Evolutionary conservation across 2,888 invertebrate genomes (phyloP).

Genomic region (Latrodectus hesperus): DNA sequence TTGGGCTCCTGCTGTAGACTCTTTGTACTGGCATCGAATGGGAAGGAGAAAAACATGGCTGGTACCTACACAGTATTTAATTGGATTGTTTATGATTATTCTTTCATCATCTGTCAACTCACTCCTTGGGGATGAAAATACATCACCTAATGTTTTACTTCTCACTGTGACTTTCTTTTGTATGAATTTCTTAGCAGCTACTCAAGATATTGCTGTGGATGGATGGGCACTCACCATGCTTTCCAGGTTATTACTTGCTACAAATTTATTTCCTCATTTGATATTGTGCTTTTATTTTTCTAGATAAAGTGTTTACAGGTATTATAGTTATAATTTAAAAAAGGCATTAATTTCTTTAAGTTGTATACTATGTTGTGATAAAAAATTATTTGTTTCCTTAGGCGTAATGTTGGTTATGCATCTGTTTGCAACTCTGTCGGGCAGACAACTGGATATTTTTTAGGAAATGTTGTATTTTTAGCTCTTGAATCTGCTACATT

Average conservation of each 20-base stretch:
- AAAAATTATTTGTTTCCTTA: conserved; percentile 74
- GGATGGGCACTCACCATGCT: conserved; percentile 99
- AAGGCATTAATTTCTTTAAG: neutral
- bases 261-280: too few relatives aligned
- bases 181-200: conserved; percentile 96
- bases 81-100: conserved; percentile 90
- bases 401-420: conserved; percentile 96
- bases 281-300: too few relatives aligned
- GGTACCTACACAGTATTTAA: conserved; percentile 93
- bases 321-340: neutral
- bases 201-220: conserved; percentile 99
- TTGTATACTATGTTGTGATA: neutral
- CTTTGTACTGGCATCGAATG: conserved; percentile 84
- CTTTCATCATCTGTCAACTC: conserved; percentile 84
- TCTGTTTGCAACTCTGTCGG: conserved; percentile 99
- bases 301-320: too few relatives aligned
- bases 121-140: conserved; percentile 83
- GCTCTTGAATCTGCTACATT: conserved; percentile 96
- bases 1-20: conserved; percentile 99
- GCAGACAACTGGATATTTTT: conserved; percentile 97
- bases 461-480: conserved; percentile 96
- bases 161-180: conserved; percentile 91
- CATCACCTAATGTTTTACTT: conserved; percentile 82
- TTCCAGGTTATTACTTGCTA: conserved; percentile 80
- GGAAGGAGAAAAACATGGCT: conserved; percentile 93